A percentile compares a stretch with the other conserved stretches of the same genome.
phyloP scores from a whole-genome alignment of 92 coral and sea anemone species.

The Epizoanthus rinbou region DNA sequence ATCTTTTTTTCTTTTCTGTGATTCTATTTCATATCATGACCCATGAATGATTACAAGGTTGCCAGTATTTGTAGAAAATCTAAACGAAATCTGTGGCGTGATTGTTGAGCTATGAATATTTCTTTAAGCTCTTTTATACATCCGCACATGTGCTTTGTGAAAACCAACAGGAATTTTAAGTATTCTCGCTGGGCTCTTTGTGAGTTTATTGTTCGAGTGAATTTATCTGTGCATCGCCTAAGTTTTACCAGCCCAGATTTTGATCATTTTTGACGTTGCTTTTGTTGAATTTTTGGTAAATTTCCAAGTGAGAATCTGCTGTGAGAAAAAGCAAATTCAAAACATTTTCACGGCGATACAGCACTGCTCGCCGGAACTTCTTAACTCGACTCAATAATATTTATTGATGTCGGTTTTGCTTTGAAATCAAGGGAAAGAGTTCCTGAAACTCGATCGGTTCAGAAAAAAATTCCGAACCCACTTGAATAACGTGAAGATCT shows the following conservation, averaged over 20 bases:
- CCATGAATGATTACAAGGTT: background rate
- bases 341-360: background rate
- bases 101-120: constrained; percentile 32
- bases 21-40: background rate
- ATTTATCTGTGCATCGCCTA: background rate
- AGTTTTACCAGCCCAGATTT: background rate
- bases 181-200: constrained; percentile 19
- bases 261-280: background rate
- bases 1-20: background rate
- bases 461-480: background rate
- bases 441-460: background rate
- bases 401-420: background rate
- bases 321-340: constrained; percentile 1
- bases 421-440: background rate
- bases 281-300: constrained; percentile 8
- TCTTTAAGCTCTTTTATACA: constrained; percentile 7
- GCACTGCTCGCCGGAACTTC: background rate
- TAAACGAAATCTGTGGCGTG: constrained; percentile 41
- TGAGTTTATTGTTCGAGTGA: background rate
- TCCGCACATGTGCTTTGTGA: constrained; percentile 37
- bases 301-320: background rate
- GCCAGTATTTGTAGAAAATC: background rate
- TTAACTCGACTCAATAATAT: too few species aligned
- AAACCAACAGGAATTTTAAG: constrained; percentile 25
- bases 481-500: background rate